These are phyloP conservation scores for Perccottus glenii DNA, from an alignment of 2,113 vertebrate genomes.

Conservation along the genomic window DNA sequence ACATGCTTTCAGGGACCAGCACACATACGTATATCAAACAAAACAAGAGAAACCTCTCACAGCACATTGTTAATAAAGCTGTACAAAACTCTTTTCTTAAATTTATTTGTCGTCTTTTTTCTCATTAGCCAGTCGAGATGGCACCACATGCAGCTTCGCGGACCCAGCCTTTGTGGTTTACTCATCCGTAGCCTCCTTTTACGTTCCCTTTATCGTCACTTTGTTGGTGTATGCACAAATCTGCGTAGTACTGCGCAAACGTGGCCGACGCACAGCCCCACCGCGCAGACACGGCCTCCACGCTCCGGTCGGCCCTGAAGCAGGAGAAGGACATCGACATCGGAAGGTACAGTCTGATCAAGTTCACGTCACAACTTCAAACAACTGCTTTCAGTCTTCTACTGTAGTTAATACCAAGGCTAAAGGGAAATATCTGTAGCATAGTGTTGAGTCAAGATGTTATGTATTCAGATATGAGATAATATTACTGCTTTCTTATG, in stretches of 20 bases:
- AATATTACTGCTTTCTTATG: no score
- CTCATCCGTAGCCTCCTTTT: slow-evolving; percentile 82
- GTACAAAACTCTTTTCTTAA: no score
- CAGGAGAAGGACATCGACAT: slow-evolving; percentile 48
- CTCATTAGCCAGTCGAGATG: slow-evolving; percentile 64
- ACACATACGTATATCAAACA: neutral
- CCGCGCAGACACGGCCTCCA: slow-evolving; percentile 53
- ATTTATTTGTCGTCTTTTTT: neutral
- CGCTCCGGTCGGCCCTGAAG: slow-evolving; percentile 21
- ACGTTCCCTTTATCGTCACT: slow-evolving; percentile 82
- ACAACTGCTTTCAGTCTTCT: no score
- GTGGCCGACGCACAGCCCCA: slow-evolving; percentile 74
- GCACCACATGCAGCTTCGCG: slow-evolving; percentile 76
- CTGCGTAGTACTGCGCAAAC: slow-evolving; percentile 78
- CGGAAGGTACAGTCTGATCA: slow-evolving; percentile 57
- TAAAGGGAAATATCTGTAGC: neutral
- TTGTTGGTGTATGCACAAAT: slow-evolving; percentile 82
- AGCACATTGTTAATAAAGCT: no score
- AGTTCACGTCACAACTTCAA: no score
- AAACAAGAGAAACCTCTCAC: slow-evolving; percentile 6
- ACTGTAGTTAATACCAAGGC: no score
- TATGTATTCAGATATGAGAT: no score
- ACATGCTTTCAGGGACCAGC: neutral
- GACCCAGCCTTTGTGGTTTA: slow-evolving; percentile 82
- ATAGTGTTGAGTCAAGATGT: no score